These are phyloP conservation scores for Brachionus asplanchnoidis DNA, from an alignment of 1,140 invertebrate species.

Conservation along the genomic window DNA sequence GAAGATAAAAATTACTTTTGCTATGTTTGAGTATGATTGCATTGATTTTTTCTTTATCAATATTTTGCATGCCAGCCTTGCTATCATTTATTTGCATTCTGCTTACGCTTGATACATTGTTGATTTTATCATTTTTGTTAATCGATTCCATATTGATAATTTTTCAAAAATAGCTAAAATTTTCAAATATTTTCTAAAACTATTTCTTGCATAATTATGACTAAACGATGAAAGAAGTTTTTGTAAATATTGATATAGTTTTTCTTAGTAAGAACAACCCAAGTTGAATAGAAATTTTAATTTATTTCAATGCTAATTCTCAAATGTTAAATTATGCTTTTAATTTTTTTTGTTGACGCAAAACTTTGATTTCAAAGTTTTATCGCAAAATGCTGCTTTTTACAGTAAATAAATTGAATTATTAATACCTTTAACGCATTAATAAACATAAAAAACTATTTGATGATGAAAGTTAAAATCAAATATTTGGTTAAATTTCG, in stretches of 20 bases:
- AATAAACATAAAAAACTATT: no score
- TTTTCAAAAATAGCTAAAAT: not conserved
- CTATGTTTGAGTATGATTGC: conserved; percentile 62
- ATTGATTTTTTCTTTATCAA: conserved; percentile 63
- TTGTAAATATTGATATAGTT: not conserved
- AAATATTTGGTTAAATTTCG: no score
- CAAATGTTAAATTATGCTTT: not conserved
- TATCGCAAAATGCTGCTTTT: no score
- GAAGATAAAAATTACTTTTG: conserved; percentile 52
- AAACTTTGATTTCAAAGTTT: not conserved
- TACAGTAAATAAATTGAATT: no score
- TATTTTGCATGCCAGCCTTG: conserved; percentile 63
- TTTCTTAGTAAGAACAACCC: not conserved
- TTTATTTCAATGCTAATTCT: not conserved
- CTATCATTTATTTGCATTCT: conserved; percentile 50
- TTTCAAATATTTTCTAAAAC: not conserved
- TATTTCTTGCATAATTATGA: not conserved
- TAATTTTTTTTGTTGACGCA: not conserved
- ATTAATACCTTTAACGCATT: no score
- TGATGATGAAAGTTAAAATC: no score
- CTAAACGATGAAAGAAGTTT: not conserved
- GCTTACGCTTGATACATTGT: conserved; percentile 6
- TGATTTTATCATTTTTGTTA: not conserved
- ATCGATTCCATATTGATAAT: not conserved
- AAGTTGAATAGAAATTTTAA: not conserved